Percentiles rank a stretch among this genome's conserved stretches.
These are phyloP conservation scores for Micronycteris hirsuta DNA, from an alignment of 2,113 vertebrate genomes.

Conservation along the genomic window DNA sequence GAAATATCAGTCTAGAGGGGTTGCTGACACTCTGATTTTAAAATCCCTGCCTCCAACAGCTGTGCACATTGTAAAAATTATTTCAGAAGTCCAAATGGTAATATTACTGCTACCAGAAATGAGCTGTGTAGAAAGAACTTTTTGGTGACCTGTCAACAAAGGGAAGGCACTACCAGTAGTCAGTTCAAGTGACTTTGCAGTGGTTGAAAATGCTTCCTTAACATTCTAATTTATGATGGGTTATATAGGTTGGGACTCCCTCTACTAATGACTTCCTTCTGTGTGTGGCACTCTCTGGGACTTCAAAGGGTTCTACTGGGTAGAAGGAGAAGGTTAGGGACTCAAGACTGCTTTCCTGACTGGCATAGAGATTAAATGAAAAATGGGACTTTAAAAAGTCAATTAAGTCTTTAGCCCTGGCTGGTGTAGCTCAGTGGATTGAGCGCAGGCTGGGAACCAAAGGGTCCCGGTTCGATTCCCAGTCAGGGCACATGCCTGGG, in stretches of 20 bases:
- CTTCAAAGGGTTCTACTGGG: slow-evolving; percentile 48
- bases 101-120: slow-evolving; percentile 19
- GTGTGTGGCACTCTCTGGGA: not conserved
- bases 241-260: not conserved
- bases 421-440: no score
- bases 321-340: not conserved
- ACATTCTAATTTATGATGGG: slow-evolving; percentile 41
- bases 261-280: slow-evolving; percentile 57
- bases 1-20: not conserved
- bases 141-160: not conserved
- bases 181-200: not conserved
- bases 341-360: not conserved
- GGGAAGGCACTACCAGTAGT: not conserved
- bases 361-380: slow-evolving; percentile 10
- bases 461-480: no score
- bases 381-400: not conserved
- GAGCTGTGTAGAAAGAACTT: not conserved
- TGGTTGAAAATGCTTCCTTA: not conserved
- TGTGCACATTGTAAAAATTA: not conserved
- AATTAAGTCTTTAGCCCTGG: not conserved
- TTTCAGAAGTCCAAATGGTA: not conserved
- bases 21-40: not conserved
- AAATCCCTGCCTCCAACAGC: not conserved
- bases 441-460: no score
- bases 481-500: no score